A percentile compares a stretch with the other conserved stretches of the same genome.
Evolutionary conservation across 2,888 invertebrate species (phyloP).

Genomic region (Prenolepis imparis): DNA sequence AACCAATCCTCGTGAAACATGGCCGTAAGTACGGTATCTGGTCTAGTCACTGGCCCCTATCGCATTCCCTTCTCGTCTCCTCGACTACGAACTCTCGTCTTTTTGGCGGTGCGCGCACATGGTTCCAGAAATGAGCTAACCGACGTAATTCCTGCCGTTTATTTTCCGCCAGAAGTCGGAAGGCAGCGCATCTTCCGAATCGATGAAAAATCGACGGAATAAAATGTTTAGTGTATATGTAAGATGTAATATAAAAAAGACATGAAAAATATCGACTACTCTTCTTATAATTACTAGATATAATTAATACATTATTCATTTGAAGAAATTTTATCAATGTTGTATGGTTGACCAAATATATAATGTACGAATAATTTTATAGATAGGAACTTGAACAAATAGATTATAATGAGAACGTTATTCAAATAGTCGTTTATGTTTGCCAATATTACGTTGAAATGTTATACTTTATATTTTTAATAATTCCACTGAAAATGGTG

Average conservation of each 20-base stretch:
- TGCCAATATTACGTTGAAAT: neutral
- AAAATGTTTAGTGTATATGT: neutral
- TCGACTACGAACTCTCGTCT: neutral
- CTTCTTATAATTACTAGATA: neutral
- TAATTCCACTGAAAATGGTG: neutral
- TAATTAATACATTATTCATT: conserved; percentile 6
- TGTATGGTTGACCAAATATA: neutral
- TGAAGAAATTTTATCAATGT: neutral
- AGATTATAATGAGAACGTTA: neutral
- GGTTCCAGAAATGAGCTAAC: conserved; percentile 51
- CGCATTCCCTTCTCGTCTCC: conserved; percentile 32
- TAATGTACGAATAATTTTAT: conserved; percentile 11
- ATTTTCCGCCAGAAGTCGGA: conserved; percentile 7
- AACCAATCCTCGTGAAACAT: conserved; percentile 65
- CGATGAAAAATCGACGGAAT: conserved; percentile 21
- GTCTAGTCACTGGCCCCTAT: conserved; percentile 17
- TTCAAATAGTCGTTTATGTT: neutral
- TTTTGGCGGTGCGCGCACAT: conserved; percentile 36
- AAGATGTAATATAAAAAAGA: conserved; percentile 15
- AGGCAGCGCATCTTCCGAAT: neutral
- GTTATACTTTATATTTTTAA: conserved; percentile 10
- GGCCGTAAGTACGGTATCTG: conserved; percentile 52
- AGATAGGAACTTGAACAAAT: neutral
- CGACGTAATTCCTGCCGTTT: conserved; percentile 47
- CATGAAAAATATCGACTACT: neutral